phyloP scores from a whole-genome alignment of 2,888 invertebrate species.

The Cataglyphis cursor region DNA sequence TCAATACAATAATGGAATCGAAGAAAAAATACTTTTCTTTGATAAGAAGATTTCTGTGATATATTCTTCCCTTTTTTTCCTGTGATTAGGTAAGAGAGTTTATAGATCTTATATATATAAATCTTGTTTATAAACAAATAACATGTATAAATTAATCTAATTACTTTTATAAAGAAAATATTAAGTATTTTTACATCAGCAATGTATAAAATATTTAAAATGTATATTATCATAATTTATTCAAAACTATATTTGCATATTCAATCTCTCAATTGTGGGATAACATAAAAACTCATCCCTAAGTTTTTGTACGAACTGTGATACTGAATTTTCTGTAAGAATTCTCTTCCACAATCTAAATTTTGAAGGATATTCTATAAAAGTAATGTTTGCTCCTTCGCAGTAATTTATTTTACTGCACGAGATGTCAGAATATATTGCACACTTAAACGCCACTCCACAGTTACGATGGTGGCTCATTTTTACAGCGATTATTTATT shows the following conservation, averaged over 20 bases:
- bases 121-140: background rate
- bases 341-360: background rate
- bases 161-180: background rate
- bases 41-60: background rate
- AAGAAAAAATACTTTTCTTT: background rate
- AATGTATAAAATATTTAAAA: background rate
- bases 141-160: background rate
- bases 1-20: background rate
- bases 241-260: background rate
- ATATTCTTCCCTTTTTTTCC: background rate
- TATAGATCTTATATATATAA: background rate
- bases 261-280: background rate
- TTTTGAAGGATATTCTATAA: slow-evolving; percentile 9
- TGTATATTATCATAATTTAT: background rate
- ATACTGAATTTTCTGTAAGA: slow-evolving; percentile 1
- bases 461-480: slow-evolving; percentile 11
- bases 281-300: background rate
- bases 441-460: slow-evolving; percentile 29
- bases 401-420: slow-evolving; percentile 32
- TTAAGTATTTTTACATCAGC: background rate
- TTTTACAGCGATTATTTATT: slow-evolving; percentile 39
- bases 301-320: background rate
- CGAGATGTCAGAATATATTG: slow-evolving; percentile 31
- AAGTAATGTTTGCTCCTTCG: slow-evolving; percentile 12
- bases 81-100: too few relatives aligned